Evolutionary conservation across 2,888 invertebrate species (phyloP), one percentile per base, ranked within the genome.

Genomic region (Anagyrus pseudococci): DNA sequence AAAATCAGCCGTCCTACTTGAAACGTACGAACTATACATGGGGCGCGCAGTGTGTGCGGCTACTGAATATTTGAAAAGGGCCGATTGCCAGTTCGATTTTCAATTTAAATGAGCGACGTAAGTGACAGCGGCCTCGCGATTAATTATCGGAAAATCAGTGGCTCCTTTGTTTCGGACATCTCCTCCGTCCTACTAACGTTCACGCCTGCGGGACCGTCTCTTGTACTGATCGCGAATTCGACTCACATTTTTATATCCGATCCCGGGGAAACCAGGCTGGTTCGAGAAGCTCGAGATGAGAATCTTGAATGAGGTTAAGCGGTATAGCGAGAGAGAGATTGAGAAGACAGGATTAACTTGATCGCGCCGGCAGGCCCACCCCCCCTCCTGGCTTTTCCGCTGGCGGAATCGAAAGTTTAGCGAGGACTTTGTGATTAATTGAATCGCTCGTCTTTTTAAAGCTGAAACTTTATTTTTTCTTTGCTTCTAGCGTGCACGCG

Each of bases 361-460:
- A 43, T 19, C 15, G 8, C 33, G 20, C n/a, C 43, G 48, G 57
- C 53, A 47, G 48, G 26, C 52, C 47, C 43, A 6, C 43, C 17
- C 25, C 7, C 41, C 37, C 26, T 15, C 7, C 29, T 37, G 40
- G 37, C 50, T 57, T 33, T 62, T 57, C 46, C 47, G 41, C 29
- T 17, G 25, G 37, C 19, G 0, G 25, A 48, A 49, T 48, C 62
- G 47, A 47, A 43, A 58, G 43, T 58, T 58, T 19, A 25, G 25
- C 47, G 43, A 19, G 15, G 37, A 63, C 58, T 55, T 58, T 26
- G n/a, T 46, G 59, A 59, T 64, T 64, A 64, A 56, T 56, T 59
- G 50, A 52, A 59, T 19, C 44, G 33, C 37, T n/a, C n/a, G n/a
- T 33, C 33, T 46, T 58, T 26, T 22, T 37, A 23, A 1, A n/a